These are phyloP conservation scores for Leptarthrus brevirostris DNA, from an alignment of 2,888 invertebrate genomes.

Conservation along the genomic window DNA sequence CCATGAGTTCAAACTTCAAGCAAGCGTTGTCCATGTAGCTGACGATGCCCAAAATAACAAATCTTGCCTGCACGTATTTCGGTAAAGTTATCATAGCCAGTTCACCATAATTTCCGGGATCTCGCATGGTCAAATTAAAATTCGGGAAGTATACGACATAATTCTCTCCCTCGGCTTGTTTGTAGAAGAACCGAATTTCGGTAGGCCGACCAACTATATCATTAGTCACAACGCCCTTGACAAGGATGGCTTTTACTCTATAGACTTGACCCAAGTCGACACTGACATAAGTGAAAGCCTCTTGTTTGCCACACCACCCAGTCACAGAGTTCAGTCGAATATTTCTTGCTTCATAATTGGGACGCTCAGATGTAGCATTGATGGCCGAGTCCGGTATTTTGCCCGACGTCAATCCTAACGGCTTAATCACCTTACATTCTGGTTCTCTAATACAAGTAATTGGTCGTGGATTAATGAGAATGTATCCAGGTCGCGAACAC, in stretches of 20 bases:
- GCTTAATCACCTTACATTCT: constrained; percentile 92
- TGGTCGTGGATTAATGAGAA: constrained; percentile 89
- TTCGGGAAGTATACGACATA: constrained; percentile 98
- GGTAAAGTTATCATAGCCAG: constrained; percentile 95
- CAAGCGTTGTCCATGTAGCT: constrained; percentile 98
- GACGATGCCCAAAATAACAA: constrained; percentile 93
- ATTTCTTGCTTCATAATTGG: constrained; percentile 91
- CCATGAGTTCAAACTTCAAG: constrained; percentile 94
- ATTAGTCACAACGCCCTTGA: constrained; percentile 94
- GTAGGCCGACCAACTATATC: constrained; percentile 96
- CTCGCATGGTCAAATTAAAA: constrained; percentile 92
- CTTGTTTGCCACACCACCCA: constrained; percentile 97
- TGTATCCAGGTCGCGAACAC: constrained; percentile 91
- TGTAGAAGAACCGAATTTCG: constrained; percentile 96
- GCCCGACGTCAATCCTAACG: constrained; percentile 90
- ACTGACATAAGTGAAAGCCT: constrained; percentile 95
- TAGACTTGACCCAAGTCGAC: constrained; percentile 95
- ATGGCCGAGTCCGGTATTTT: constrained; percentile 94
- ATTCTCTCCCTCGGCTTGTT: constrained; percentile 92
- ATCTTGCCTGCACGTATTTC: constrained; percentile 92
- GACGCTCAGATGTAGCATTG: constrained; percentile 92
- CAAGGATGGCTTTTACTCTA: constrained; percentile 90
- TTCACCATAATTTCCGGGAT: constrained; percentile 97
- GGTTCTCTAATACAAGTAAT: constrained; percentile 92
- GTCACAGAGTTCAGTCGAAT: constrained; percentile 91